phyloP scores from a whole-genome alignment of 2,113 vertebrate genomes.

The Dicaeum eximium region DNA sequence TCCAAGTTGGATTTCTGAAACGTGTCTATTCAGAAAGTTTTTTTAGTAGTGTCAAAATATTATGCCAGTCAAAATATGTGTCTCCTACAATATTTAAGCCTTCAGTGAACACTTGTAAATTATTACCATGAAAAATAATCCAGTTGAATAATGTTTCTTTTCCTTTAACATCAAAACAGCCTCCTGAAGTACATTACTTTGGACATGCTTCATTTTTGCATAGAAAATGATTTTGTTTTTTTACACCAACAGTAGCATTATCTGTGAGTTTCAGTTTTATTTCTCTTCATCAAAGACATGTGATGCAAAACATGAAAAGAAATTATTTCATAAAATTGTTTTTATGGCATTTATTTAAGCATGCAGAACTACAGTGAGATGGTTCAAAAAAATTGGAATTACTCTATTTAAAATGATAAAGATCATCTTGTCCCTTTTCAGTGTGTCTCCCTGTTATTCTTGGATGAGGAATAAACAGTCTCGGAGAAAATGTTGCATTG shows the following conservation, averaged over 20 bases:
- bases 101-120: neutral
- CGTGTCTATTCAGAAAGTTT: neutral
- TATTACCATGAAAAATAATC: neutral
- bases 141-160: neutral
- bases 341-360: neutral
- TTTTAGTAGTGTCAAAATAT: neutral
- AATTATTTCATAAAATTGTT: neutral
- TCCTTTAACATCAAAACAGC: neutral
- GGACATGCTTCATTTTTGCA: neutral
- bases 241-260: neutral
- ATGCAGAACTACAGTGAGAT: neutral
- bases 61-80: neutral
- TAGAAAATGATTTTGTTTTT: neutral
- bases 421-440: slow-evolving; percentile 25
- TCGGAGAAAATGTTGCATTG: slow-evolving; percentile 34
- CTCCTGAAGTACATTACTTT: neutral
- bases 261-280: neutral
- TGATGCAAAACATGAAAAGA: neutral
- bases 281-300: neutral
- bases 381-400: neutral
- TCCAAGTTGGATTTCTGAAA: neutral
- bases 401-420: slow-evolving; percentile 31
- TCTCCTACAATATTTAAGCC: neutral
- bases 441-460: slow-evolving; percentile 20
- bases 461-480: slow-evolving; percentile 34